phyloP scores from a whole-genome alignment of 2,797 vertebrate genomes.

The Phalanger gymnotis region DNA sequence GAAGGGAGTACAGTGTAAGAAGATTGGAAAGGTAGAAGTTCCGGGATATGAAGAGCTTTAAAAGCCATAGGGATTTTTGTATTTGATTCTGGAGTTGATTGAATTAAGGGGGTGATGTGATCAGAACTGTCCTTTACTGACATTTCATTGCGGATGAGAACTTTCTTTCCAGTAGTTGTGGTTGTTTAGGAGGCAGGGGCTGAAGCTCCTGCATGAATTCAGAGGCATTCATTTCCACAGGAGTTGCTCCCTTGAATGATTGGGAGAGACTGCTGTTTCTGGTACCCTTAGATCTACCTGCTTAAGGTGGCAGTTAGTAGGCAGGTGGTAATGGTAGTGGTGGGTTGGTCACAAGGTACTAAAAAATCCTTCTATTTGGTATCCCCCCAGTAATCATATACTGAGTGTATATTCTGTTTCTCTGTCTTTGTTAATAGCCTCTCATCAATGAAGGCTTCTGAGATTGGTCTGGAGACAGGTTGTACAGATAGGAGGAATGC shows the following conservation, averaged over 20 bases:
- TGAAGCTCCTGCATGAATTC: background rate
- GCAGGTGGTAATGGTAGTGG: background rate
- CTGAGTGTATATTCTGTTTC: background rate
- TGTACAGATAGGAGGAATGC: background rate
- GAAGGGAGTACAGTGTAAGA: background rate
- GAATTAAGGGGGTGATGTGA: background rate
- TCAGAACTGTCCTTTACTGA: background rate
- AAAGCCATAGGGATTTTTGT: background rate
- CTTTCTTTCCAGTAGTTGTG: background rate
- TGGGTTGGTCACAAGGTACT: background rate
- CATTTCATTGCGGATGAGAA: background rate
- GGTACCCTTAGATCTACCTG: background rate
- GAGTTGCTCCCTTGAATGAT: background rate
- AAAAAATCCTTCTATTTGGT: background rate
- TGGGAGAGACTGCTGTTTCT: background rate
- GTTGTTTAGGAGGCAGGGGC: background rate
- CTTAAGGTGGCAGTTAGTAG: background rate
- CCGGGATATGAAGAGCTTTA: background rate
- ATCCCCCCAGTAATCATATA: background rate
- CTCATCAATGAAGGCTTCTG: background rate
- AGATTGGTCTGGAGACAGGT: background rate
- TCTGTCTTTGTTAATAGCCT: background rate
- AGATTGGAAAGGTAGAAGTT: background rate
- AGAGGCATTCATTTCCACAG: background rate
- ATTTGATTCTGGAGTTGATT: background rate